phyloP scores from a whole-genome alignment of 2,797 vertebrate genomes.

The Megaceryle alcyon region DNA sequence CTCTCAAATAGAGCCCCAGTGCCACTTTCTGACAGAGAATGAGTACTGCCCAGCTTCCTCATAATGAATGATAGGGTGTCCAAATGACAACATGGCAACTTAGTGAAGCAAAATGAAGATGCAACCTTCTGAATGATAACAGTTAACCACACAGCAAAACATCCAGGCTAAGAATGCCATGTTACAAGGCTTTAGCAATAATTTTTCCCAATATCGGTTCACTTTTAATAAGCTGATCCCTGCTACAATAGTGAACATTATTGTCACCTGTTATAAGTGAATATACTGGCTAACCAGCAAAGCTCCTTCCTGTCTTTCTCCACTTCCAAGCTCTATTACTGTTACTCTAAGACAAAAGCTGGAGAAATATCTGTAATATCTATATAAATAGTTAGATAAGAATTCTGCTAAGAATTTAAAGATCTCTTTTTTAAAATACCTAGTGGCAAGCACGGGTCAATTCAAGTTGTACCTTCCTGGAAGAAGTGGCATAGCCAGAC shows the following conservation, averaged over 20 bases:
- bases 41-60: not conserved
- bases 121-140: not conserved
- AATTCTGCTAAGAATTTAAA: not conserved
- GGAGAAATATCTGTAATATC: not conserved
- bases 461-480: not conserved
- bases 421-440: not conserved
- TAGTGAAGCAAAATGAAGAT: not conserved
- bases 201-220: not conserved
- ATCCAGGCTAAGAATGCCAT: not conserved
- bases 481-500: not conserved
- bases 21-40: not conserved
- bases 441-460: not conserved
- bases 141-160: not conserved
- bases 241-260: not conserved
- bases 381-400: not conserved
- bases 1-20: not conserved
- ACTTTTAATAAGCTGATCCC: not conserved
- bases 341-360: not conserved
- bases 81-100: not conserved
- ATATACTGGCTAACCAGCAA: not conserved
- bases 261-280: not conserved
- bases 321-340: not conserved
- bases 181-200: not conserved
- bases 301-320: not conserved
- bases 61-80: not conserved